Evolutionary conservation across 2,797 vertebrate species (phyloP), one percentile per base, ranked within the genome.

Genomic region (Sebastes variabilis): DNA sequence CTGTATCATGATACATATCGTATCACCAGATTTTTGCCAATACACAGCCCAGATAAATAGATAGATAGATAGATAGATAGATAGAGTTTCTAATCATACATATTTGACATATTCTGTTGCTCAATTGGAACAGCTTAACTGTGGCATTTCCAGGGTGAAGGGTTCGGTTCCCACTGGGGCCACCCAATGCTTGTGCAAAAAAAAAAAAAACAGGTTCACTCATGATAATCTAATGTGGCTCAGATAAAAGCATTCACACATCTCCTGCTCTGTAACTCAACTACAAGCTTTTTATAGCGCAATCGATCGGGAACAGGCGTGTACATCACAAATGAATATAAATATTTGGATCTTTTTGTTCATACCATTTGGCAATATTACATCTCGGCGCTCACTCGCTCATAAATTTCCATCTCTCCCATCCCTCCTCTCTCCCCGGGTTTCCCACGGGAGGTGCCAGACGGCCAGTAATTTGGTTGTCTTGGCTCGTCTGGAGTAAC

Each of bases 381-480:
- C 87, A 92, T 93, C 81, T 94, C 89, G 59, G 81, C 78, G 75
- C 78, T 88, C 10, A 82, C 91, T 89, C 29, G 81, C 94, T 94
- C 92, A 94, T 94, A 92, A 93, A 95, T 95, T 94, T 95, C 93
- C 92, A 93, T 93, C 91, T 84, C 92, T 94, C 87, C 86, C 89
- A 84, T 88, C 92, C 86, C 87, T 93, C 83, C 92, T 92, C 91
- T 89, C 85, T 90, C 68, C 79, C 83, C 68, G 87, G 91, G 92
- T 90, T 96, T 97, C 97, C 97, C 98, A 97, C 96, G 96, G 97
- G 97, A 98, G 97, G 97, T 96, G 95, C 96, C 97, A 98, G 98
- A 98, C 97, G 97, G 97, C 97, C 97, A 96, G 97, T 99, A 98
- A 99, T 99, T 98, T 98, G 97, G 97, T 98, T 99, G 97, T 97